Conservation (phyloP, 2,113 vertebrate genomes). For the Pollimyrus isidori region DNA sequence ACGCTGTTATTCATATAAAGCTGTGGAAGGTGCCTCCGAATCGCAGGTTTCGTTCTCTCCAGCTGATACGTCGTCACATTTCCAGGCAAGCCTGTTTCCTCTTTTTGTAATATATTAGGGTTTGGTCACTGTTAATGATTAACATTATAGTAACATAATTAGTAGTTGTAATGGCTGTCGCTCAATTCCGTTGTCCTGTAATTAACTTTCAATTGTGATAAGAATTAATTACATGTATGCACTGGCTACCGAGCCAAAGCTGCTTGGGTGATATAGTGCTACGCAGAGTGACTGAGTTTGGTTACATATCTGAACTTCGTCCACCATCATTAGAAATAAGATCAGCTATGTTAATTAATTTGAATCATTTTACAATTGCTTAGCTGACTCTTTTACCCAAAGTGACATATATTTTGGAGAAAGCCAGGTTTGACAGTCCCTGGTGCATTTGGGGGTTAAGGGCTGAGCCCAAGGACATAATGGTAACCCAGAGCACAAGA, state of each 20-base stretch:
- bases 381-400: neutral
- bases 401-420: neutral
- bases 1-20: neutral
- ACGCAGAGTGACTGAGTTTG: neutral
- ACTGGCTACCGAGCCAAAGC: neutral
- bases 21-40: neutral
- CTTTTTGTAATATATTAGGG: neutral
- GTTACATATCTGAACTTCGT: neutral
- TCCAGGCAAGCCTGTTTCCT: neutral
- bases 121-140: neutral
- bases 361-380: neutral
- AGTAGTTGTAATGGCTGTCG: neutral
- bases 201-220: slow-evolving; percentile 5
- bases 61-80: neutral
- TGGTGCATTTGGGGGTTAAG: neutral
- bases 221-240: neutral
- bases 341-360: neutral
- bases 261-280: neutral
- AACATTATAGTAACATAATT: neutral
- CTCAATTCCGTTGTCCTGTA: neutral
- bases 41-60: neutral
- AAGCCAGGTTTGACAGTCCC: neutral
- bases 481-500: neutral
- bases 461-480: neutral
- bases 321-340: neutral